These are phyloP conservation scores for Conger conger DNA, from an alignment of 2,113 vertebrate species.

Conservation along the genomic window DNA sequence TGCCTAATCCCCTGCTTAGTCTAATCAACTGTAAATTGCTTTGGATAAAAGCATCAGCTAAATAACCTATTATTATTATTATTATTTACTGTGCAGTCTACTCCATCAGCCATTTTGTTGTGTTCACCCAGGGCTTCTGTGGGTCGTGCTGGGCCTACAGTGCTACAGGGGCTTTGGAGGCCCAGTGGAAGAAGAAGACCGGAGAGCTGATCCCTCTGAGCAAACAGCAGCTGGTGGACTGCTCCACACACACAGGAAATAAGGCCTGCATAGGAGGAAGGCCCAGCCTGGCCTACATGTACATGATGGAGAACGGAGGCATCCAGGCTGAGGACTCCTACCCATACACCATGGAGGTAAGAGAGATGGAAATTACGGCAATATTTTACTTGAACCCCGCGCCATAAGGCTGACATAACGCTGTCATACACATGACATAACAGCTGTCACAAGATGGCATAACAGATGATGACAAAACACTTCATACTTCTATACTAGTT, in stretches of 20 bases:
- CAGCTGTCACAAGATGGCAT: no score
- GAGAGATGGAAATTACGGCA: not conserved
- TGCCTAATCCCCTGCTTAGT: no score
- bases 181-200: constrained; percentile 31
- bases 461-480: no score
- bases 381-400: no score
- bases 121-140: constrained; percentile 13
- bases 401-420: no score
- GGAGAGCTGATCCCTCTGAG: constrained; percentile 29
- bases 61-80: no score
- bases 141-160: constrained; percentile 36
- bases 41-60: no score
- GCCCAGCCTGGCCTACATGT: constrained; percentile 23
- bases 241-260: constrained; percentile 22
- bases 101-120: not conserved
- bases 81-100: no score
- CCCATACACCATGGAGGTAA: constrained; percentile 31
- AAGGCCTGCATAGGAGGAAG: constrained; percentile 28
- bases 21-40: no score
- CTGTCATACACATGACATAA: no score
- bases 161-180: constrained; percentile 31
- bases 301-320: constrained; percentile 28
- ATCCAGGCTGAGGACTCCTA: constrained; percentile 36
- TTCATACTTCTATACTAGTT: no score
- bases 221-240: constrained; percentile 36